A percentile compares a stretch with the other conserved stretches of the same genome.
These are phyloP conservation scores for Drosophila triauraria DNA, from an alignment of 1,140 invertebrate genomes.

Conservation along the genomic window DNA sequence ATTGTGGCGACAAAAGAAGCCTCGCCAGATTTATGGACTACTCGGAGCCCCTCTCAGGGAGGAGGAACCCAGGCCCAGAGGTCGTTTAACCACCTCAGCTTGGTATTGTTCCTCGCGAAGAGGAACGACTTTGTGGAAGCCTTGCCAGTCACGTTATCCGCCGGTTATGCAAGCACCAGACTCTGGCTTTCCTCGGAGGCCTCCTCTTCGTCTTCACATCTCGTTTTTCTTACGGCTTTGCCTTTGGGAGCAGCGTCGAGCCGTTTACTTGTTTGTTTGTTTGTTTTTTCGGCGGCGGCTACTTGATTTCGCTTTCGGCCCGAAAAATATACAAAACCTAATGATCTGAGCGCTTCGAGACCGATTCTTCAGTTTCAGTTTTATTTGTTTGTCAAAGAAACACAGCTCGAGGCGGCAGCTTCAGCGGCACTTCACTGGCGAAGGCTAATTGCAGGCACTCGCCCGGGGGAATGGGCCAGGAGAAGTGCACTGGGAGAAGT, in stretches of 20 bases:
- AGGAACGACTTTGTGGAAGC: slow-evolving; percentile 45
- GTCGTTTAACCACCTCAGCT: slow-evolving; percentile 16
- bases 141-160: slow-evolving; percentile 74
- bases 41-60: slow-evolving; percentile 26
- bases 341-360: slow-evolving; percentile 25
- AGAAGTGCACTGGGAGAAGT: slow-evolving; percentile 2
- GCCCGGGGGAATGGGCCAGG: slow-evolving; percentile 1
- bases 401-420: slow-evolving; percentile 43
- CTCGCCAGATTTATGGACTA: slow-evolving; percentile 64
- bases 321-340: slow-evolving; percentile 21
- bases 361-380: slow-evolving; percentile 33
- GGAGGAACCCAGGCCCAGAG: slow-evolving; percentile 16
- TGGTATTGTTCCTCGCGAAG: slow-evolving; percentile 15
- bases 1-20: slow-evolving; percentile 61
- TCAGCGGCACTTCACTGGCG: slow-evolving; percentile 20
- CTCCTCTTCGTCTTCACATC: slow-evolving; percentile 52
- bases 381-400: slow-evolving; percentile 57
- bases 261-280: slow-evolving; percentile 14
- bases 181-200: slow-evolving; percentile 36
- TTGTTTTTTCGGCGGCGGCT: slow-evolving; percentile 41
- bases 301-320: slow-evolving; percentile 50
- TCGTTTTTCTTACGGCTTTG: slow-evolving; percentile 51
- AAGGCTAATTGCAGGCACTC: slow-evolving; percentile 35
- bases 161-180: slow-evolving; percentile 51
- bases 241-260: slow-evolving; percentile 51